These are phyloP conservation scores for Halcyon badia DNA, from an alignment of 2,797 vertebrate genomes.

Conservation along the genomic window DNA sequence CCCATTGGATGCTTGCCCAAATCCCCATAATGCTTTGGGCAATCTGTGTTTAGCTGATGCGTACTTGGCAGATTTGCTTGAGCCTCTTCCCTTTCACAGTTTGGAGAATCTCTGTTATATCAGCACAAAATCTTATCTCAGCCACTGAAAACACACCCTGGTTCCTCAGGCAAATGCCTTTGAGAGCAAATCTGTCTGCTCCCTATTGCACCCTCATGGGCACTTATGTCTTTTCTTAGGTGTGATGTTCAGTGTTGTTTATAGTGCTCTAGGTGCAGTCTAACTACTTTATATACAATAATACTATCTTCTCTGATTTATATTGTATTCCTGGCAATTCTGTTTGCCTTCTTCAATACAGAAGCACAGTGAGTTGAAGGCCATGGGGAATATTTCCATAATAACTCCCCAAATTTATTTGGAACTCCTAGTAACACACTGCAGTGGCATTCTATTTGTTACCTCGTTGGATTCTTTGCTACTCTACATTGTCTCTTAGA, in stretches of 20 bases:
- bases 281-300: conserved; percentile 74
- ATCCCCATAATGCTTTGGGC: background rate
- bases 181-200: conserved; percentile 25
- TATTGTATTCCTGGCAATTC: conserved; percentile 56
- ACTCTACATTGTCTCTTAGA: conserved; percentile 51
- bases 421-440: background rate
- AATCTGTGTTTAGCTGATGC: background rate
- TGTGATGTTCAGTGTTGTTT: conserved; percentile 64
- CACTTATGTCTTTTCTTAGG: conserved; percentile 71
- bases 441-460: conserved; percentile 48
- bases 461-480: conserved; percentile 36
- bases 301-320: conserved; percentile 72
- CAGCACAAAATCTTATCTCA: conserved; percentile 56
- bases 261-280: conserved; percentile 61
- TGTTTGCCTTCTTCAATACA: conserved; percentile 47
- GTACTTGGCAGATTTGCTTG: background rate
- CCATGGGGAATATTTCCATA: conserved; percentile 56
- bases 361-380: conserved; percentile 41
- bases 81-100: conserved; percentile 19
- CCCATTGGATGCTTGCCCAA: background rate
- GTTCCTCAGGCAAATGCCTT: conserved; percentile 36
- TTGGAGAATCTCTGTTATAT: conserved; percentile 23
- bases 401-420: conserved; percentile 74
- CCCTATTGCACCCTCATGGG: conserved; percentile 39
- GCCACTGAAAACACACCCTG: conserved; percentile 1